Conservation (phyloP, 2,888 invertebrate genomes). For the Drosophila rellima region DNA sequence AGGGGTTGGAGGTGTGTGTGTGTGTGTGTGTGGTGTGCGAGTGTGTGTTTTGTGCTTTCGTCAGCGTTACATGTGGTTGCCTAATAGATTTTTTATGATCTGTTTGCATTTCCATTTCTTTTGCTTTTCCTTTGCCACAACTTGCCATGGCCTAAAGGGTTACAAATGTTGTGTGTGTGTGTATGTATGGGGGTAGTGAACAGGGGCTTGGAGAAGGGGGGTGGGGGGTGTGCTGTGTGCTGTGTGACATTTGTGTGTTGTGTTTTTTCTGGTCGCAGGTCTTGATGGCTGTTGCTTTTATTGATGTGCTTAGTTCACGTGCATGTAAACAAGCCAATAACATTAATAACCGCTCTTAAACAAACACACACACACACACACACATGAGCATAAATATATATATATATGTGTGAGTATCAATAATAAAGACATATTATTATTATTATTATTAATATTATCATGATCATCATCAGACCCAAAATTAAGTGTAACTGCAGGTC, state of each 20-base stretch:
- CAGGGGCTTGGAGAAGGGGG: not conserved
- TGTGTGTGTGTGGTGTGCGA: constrained; percentile 14
- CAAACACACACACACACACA: constrained; percentile 15
- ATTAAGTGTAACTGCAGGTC: constrained; percentile 79
- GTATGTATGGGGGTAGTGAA: not conserved
- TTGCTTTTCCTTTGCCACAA: constrained; percentile 28
- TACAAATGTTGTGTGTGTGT: constrained; percentile 23
- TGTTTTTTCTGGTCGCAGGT: constrained; percentile 9
- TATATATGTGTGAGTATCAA: constrained; percentile 71
- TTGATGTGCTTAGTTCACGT: constrained; percentile 61
- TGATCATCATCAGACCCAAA: constrained; percentile 28
- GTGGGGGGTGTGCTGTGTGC: not conserved
- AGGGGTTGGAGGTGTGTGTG: constrained; percentile 38
- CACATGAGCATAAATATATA: not conserved
- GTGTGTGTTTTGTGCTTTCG: constrained; percentile 45
- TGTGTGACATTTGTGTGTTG: constrained; percentile 35
- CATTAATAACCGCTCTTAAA: constrained; percentile 58
- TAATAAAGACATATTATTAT: constrained; percentile 64
- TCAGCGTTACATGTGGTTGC: constrained; percentile 74
- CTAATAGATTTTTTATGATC: constrained; percentile 82
- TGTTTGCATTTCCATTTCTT: constrained; percentile 64
- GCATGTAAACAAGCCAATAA: constrained; percentile 75
- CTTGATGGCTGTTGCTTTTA: constrained; percentile 27
- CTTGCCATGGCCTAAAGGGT: constrained; percentile 60
- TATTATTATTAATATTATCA: constrained; percentile 36